Evolutionary conservation across 2,113 vertebrate species (phyloP).

Genomic region (human): DNA sequence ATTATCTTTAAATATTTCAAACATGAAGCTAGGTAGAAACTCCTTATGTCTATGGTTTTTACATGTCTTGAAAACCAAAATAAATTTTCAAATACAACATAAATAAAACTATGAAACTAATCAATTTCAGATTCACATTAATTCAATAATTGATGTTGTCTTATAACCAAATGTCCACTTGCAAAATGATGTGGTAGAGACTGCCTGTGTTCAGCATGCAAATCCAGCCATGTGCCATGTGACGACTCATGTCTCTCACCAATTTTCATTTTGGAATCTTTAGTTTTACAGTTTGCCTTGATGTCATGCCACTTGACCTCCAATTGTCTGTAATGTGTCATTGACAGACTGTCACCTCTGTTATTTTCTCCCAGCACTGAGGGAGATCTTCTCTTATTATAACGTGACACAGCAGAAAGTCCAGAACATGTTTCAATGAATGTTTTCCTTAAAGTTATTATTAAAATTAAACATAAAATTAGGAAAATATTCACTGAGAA

Average conservation of each 20-base stretch:
- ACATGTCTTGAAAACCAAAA: neutral
- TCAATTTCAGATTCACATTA: neutral
- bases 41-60: neutral
- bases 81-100: neutral
- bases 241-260: neutral
- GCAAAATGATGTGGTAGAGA: neutral
- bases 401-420: neutral
- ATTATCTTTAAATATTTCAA: slow-evolving; percentile 3
- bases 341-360: neutral
- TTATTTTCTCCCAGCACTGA: neutral
- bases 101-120: neutral
- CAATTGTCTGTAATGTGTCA: neutral
- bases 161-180: neutral
- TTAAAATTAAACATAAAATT: neutral
- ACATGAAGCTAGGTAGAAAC: neutral
- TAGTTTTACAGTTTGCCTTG: neutral
- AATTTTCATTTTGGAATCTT: neutral
- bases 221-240: neutral
- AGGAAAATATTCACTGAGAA: neutral
- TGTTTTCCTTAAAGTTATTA: neutral
- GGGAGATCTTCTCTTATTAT: neutral
- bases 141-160: neutral
- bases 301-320: neutral
- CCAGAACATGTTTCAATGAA: neutral
- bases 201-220: neutral